Base-by-base conservation (phyloP, 2,113 vertebrate genomes). In the Ariopsis seemanni region DNA sequence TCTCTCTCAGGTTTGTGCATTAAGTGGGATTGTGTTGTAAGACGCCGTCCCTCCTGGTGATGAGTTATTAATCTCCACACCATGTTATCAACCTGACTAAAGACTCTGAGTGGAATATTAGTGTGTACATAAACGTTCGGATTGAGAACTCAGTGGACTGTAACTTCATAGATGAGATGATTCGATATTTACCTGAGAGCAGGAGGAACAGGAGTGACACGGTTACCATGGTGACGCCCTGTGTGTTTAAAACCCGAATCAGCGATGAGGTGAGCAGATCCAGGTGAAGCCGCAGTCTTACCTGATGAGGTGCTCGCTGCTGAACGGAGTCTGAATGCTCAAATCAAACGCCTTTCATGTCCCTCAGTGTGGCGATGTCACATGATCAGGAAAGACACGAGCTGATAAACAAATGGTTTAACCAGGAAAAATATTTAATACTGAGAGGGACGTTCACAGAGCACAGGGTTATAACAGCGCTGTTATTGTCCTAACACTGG, bases 231-330 rank as follows among this genome's bases (percentile, higher is more conserved):
- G 63, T 65, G 62, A 63, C 2, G 63, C 22, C 63, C 63, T 65
- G 63, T 65, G 63, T 65, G 63, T n/a, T 65, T 65, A 11, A 65
- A 11, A 11, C 12, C 25, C 22, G 12, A 65, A 65, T 65, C 63
- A 67, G 65, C 18, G 48, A 69, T 53, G 7, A 84, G 50, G 27
- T 55, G 10, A 55, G 55, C 6, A 83, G 63, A 83, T 18, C 15
- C 20, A 83, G n/a, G 25, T 67, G 20, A 27, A 67, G 53, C 65
- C 67, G 42, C 48, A 83, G 48, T 71, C 83, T 71, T 72, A 72
- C 65, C 83, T 71, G 65, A 57, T 57, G 17, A 55, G 65, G 8
- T 22, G 82, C 52, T 67, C 7, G 9, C 10, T 72, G 52, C 42
- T 83, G 63, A 83, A 69, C 30, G 63, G 60, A 48, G 52, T 30